phyloP scores from a whole-genome alignment of 2,113 vertebrate species.

The Tiliqua scincoides region DNA sequence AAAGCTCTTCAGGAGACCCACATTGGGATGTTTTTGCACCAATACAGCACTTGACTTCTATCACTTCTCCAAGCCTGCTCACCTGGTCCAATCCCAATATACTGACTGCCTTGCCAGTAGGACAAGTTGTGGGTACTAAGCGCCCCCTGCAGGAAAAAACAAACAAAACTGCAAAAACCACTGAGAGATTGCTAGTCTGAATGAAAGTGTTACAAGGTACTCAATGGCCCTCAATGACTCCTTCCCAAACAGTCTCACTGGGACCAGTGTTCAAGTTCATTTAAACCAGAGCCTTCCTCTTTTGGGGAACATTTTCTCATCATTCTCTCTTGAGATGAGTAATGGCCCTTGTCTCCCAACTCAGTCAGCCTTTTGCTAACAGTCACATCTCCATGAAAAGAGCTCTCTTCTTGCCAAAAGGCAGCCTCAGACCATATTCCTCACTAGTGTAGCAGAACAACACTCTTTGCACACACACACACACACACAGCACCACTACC shows the following conservation, averaged over 20 bases:
- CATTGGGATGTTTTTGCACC: not conserved
- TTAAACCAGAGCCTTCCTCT: not conserved
- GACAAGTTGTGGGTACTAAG: slow-evolving; percentile 88
- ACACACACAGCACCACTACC: not conserved
- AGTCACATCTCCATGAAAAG: not conserved
- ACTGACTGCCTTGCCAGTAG: slow-evolving; percentile 90
- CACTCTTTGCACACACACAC: not conserved
- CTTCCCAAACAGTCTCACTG: not conserved
- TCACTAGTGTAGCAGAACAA: not conserved
- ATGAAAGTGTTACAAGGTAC: not conserved
- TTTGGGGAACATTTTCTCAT: not conserved
- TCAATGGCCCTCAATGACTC: not conserved
- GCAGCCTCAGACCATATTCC: not conserved
- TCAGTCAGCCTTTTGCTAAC: too few species aligned
- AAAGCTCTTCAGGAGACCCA: not conserved
- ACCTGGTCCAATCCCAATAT: slow-evolving; percentile 93
- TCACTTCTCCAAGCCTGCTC: slow-evolving; percentile 33
- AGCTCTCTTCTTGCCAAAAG: not conserved
- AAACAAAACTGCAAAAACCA: not conserved
- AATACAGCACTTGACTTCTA: not conserved
- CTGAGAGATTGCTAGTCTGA: not conserved
- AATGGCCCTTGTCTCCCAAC: not conserved
- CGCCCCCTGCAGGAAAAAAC: slow-evolving; percentile 75
- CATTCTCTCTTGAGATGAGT: not conserved
- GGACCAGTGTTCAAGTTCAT: not conserved